A percentile compares a stretch with the other conserved stretches of the same genome.
These are phyloP conservation scores for Drosophila kohkoa DNA, from an alignment of 1,140 invertebrate genomes.

Conservation along the genomic window DNA sequence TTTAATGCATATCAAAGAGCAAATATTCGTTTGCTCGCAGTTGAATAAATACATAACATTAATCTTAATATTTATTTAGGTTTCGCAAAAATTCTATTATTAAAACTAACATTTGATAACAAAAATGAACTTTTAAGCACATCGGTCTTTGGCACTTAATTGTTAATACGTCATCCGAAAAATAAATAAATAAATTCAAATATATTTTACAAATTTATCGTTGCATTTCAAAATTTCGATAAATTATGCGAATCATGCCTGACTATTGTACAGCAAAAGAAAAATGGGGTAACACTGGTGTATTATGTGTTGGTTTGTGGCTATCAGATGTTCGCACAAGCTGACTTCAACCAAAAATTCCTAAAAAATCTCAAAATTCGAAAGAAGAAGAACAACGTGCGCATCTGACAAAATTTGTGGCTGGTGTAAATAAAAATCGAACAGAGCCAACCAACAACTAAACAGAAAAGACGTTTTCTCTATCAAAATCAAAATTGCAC, in stretches of 20 bases:
- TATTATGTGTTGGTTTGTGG: too few species aligned
- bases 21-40: constrained; percentile 24
- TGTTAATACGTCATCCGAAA: background rate
- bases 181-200: background rate
- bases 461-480: background rate
- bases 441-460: constrained; percentile 29
- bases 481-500: constrained; percentile 41
- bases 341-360: constrained; percentile 23
- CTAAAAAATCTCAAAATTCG: constrained; percentile 42
- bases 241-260: background rate
- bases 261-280: background rate
- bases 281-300: constrained; percentile 22
- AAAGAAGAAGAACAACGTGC: constrained; percentile 61
- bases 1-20: constrained; percentile 8
- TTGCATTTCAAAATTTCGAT: background rate
- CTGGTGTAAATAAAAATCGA: constrained; percentile 68
- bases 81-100: constrained; percentile 5
- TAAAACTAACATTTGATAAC: background rate
- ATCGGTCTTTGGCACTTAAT: background rate
- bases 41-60: constrained; percentile 30
- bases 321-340: constrained; percentile 50
- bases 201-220: background rate
- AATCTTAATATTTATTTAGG: constrained; percentile 37
- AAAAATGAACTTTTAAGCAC: background rate
- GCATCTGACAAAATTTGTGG: constrained; percentile 52